These are phyloP conservation scores for Sterrhoptilus dennistouni DNA, from an alignment of 2,113 vertebrate genomes.

Conservation along the genomic window DNA sequence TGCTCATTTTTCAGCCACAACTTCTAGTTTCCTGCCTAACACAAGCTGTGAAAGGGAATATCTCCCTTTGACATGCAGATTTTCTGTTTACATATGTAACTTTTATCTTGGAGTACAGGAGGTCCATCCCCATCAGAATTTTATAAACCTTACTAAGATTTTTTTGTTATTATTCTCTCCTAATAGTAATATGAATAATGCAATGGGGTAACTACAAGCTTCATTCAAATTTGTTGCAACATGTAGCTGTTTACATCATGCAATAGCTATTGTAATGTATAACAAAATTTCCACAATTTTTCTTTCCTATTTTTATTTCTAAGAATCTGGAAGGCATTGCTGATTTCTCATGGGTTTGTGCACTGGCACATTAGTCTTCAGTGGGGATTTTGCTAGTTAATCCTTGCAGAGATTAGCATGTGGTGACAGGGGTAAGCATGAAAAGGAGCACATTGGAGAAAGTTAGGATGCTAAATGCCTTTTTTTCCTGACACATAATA, in stretches of 20 bases:
- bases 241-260: background rate
- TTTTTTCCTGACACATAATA: background rate
- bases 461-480: background rate
- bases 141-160: background rate
- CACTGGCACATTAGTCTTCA: background rate
- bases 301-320: background rate
- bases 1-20: conserved; percentile 15
- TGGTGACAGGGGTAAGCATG: background rate
- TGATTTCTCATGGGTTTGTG: background rate
- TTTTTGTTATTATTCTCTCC: background rate
- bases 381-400: background rate
- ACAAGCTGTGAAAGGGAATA: background rate
- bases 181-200: background rate
- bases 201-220: background rate
- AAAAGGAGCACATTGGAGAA: background rate
- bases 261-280: background rate
- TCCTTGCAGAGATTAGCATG: background rate
- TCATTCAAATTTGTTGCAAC: background rate
- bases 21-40: background rate
- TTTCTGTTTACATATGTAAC: background rate
- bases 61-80: background rate
- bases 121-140: background rate
- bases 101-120: background rate
- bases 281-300: background rate
- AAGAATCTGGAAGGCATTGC: background rate